Evolutionary conservation across 2,888 invertebrate genomes (phyloP).

Genomic region (Julus scanicus): DNA sequence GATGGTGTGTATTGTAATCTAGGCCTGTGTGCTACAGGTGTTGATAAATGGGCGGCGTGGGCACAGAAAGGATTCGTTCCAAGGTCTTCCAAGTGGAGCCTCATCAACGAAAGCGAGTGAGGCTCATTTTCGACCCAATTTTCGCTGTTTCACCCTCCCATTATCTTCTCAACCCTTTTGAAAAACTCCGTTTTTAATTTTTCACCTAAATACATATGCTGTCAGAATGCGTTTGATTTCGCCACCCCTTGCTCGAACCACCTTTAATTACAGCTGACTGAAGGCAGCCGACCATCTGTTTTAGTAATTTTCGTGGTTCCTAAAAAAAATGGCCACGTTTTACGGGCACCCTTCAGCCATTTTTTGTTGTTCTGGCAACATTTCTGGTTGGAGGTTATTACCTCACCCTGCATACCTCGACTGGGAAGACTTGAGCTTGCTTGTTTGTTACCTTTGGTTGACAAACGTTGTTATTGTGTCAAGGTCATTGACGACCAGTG

Average conservation of each 20-base stretch:
- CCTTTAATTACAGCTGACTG: slow-evolving; percentile 13
- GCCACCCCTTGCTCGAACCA: background rate
- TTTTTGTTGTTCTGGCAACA: background rate
- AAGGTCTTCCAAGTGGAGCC: background rate
- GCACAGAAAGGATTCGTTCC: background rate
- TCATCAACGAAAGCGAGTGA: background rate
- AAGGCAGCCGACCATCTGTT: background rate
- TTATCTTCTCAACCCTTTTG: background rate
- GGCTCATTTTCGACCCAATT: background rate
- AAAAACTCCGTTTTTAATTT: background rate
- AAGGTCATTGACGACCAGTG: background rate
- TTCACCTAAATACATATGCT: background rate
- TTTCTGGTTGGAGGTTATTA: background rate
- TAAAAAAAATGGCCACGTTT: background rate
- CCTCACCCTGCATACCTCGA: slow-evolving; percentile 6
- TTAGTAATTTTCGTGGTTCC: background rate
- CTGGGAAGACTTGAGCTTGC: background rate
- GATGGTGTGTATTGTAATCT: background rate
- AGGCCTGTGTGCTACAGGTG: slow-evolving; percentile 11
- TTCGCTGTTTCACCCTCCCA: slow-evolving; percentile 15
- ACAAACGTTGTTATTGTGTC: background rate
- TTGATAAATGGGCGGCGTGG: background rate
- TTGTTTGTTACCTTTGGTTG: background rate
- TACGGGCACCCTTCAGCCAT: background rate
- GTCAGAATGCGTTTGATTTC: background rate